Percentiles rank a stretch among this genome's conserved stretches.
Evolutionary conservation across 2,888 invertebrate genomes (phyloP).

Genomic region (Athetis lepigone): DNA sequence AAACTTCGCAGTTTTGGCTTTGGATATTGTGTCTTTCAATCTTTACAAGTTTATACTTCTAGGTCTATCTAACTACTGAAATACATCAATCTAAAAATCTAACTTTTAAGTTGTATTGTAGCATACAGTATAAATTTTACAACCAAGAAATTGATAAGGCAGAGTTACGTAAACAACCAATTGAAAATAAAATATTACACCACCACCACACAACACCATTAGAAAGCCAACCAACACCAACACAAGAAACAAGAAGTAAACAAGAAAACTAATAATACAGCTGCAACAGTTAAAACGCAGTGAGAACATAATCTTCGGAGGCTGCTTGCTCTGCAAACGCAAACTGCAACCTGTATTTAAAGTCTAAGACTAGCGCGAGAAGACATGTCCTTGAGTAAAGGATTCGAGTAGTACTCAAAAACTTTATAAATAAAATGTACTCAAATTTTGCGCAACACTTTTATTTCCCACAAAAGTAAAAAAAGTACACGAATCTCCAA

Average conservation of each 20-base stretch:
- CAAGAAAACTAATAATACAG: conserved; percentile 40
- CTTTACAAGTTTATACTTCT: conserved; percentile 21
- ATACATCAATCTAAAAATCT: conserved; percentile 29
- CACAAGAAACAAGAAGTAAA: conserved; percentile 43
- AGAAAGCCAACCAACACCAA: conserved; percentile 56
- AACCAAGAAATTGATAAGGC: conserved; percentile 23
- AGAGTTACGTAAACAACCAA: conserved; percentile 16
- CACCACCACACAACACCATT: conserved; percentile 50
- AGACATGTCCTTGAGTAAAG: conserved; percentile 4
- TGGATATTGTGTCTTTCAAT: neutral
- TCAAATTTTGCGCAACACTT: conserved; percentile 18
- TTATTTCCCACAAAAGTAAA: conserved; percentile 39
- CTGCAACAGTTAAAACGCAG: conserved; percentile 27
- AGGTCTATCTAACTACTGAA: conserved; percentile 16
- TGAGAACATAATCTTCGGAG: conserved; percentile 14
- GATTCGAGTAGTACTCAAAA: conserved; percentile 12
- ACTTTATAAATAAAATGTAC: conserved; percentile 36
- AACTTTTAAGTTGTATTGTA: conserved; percentile 16
- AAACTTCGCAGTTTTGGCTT: neutral
- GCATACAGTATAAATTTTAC: conserved; percentile 24
- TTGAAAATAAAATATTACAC: conserved; percentile 35
- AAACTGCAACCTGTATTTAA: conserved; percentile 44
- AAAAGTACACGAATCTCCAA: conserved; percentile 44
- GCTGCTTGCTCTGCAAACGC: conserved; percentile 41
- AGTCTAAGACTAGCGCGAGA: conserved; percentile 17